phyloP scores from a whole-genome alignment of 2,888 invertebrate species.

The Nomada fabriciana region DNA sequence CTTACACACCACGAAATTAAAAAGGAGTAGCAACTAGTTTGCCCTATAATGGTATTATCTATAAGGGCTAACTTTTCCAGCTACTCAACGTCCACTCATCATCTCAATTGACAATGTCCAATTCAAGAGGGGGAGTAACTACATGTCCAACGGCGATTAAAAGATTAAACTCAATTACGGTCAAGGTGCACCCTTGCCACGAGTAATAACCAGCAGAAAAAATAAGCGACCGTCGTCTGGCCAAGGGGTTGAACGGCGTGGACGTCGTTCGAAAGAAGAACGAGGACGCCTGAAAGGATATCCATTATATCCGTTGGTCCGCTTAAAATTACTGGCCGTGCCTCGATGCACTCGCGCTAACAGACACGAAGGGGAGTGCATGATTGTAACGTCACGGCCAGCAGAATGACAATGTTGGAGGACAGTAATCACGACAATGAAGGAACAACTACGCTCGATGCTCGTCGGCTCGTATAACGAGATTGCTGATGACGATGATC shows the following conservation, averaged over 20 bases:
- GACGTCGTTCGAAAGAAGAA: background rate
- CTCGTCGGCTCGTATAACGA: slow-evolving; percentile 61
- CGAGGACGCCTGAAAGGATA: background rate
- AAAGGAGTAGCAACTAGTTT: no score
- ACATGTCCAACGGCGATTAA: slow-evolving; percentile 11
- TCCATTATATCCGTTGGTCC: slow-evolving; percentile 40
- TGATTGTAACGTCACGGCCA: slow-evolving; percentile 51
- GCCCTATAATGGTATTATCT: no score
- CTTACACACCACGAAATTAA: no score
- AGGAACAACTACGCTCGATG: slow-evolving; percentile 65
- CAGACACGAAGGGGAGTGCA: slow-evolving; percentile 34
- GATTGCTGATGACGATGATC: slow-evolving; percentile 61
- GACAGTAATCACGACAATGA: slow-evolving; percentile 70
- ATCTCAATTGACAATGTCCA: background rate
- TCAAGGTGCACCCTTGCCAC: slow-evolving; percentile 9
- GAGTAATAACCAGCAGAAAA: no score
- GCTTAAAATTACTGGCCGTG: slow-evolving; percentile 52
- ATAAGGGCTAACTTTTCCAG: background rate
- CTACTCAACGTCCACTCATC: background rate
- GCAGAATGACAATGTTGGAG: slow-evolving; percentile 63
- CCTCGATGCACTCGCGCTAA: slow-evolving; percentile 16
- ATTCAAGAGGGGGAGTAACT: background rate
- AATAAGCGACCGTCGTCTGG: no score
- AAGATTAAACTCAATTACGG: slow-evolving; percentile 21
- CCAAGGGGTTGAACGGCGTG: background rate